These are phyloP conservation scores for Pandion haliaetus DNA, from an alignment of 2,113 vertebrate genomes.

Conservation along the genomic window DNA sequence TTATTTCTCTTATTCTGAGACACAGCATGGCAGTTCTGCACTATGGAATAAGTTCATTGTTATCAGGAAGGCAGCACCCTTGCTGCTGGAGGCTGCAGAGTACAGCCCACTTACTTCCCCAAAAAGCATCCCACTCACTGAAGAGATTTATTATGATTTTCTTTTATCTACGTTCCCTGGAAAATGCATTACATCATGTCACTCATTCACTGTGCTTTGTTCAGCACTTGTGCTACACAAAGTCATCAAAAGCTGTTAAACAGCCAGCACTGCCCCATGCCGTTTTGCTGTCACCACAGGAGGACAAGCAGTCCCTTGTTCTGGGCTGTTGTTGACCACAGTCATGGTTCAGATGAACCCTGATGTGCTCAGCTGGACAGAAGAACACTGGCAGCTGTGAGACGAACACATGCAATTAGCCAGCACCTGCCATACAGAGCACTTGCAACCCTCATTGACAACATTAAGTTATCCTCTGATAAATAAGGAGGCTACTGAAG, in stretches of 20 bases:
- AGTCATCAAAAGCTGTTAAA: neutral
- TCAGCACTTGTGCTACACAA: neutral
- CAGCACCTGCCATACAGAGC: slow-evolving; percentile 42
- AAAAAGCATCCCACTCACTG: neutral
- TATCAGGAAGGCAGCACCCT: neutral
- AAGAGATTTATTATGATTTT: neutral
- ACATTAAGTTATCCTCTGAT: neutral
- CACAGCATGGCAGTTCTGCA: neutral
- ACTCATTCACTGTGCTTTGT: slow-evolving; percentile 26
- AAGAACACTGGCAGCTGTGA: slow-evolving; percentile 52
- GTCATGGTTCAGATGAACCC: slow-evolving; percentile 11
- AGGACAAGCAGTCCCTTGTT: slow-evolving; percentile 59
- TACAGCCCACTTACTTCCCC: neutral
- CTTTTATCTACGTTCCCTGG: neutral
- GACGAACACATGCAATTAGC: neutral
- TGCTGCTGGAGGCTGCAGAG: neutral
- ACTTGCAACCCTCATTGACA: neutral
- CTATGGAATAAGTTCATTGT: neutral
- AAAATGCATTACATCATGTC: neutral
- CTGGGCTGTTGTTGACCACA: neutral
- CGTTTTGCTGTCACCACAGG: neutral
- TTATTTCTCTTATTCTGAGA: neutral
- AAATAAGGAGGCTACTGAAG: neutral
- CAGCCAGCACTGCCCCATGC: neutral
- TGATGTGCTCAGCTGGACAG: slow-evolving; percentile 30